A percentile compares a stretch with the other conserved stretches of the same genome.
Evolutionary conservation across 1,140 invertebrate species (phyloP).

Genomic region (Bactericera cockerelli): DNA sequence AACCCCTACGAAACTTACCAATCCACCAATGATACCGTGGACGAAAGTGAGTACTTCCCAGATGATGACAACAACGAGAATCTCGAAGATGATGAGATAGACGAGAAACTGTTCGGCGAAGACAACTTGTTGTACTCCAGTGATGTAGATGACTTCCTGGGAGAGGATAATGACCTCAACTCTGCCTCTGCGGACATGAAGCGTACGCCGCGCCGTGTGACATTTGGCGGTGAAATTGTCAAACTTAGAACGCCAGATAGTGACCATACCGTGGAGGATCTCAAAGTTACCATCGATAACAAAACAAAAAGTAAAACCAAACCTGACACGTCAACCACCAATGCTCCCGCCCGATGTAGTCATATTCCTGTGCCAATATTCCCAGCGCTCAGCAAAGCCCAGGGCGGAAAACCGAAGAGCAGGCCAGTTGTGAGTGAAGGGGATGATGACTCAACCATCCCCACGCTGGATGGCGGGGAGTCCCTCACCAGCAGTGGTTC

Average conservation of each 20-base stretch:
- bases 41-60: conserved; percentile 12
- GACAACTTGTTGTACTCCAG: conserved; percentile 13
- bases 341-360: not conserved
- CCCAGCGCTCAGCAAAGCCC: conserved; percentile 13
- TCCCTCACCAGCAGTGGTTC: conserved; percentile 23
- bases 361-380: conserved; percentile 21
- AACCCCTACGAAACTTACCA: conserved; percentile 16
- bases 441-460: conserved; percentile 15
- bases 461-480: conserved; percentile 21
- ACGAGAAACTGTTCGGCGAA: conserved; percentile 24
- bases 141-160: conserved; percentile 20
- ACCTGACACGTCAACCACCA: not conserved
- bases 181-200: not conserved
- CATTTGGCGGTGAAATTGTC: conserved; percentile 65
- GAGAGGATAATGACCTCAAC: conserved; percentile 16
- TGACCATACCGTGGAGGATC: conserved; percentile 33
- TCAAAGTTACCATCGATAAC: conserved; percentile 3
- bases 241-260: conserved; percentile 69
- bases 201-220: conserved; percentile 37
- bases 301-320: not conserved
- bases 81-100: conserved; percentile 27
- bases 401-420: not conserved
- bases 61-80: conserved; percentile 12
- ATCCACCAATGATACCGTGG: conserved; percentile 3
- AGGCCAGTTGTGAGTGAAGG: not conserved